These are phyloP conservation scores for Melanocharis versteri DNA, from an alignment of 2,113 vertebrate species.

Conservation along the genomic window DNA sequence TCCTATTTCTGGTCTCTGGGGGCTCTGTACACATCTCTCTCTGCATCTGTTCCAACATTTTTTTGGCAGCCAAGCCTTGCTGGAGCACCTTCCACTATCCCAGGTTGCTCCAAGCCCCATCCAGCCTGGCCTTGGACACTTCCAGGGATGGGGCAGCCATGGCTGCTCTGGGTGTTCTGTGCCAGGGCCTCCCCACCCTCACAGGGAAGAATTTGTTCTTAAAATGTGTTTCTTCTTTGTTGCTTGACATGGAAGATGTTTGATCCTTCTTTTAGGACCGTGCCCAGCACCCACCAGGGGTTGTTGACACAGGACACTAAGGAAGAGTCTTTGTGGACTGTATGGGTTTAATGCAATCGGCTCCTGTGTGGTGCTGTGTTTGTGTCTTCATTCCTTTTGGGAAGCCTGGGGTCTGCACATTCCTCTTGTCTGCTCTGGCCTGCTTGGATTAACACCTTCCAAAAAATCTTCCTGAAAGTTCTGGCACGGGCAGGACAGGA, in stretches of 20 bases:
- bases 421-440: not conserved
- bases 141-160: not conserved
- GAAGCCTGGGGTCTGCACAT: not conserved
- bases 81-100: not conserved
- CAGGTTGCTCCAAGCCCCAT: not conserved
- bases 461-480: not conserved
- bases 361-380: no score
- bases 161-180: not conserved
- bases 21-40: not conserved
- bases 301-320: not conserved
- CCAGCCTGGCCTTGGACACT: not conserved
- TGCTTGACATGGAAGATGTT: not conserved
- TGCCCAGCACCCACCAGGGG: not conserved
- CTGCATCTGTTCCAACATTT: not conserved
- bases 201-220: not conserved
- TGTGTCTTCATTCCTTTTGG: not conserved
- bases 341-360: not conserved
- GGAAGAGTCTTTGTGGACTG: not conserved
- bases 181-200: not conserved
- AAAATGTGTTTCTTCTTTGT: not conserved
- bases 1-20: fast-evolving
- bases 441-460: not conserved
- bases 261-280: not conserved
- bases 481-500: not conserved
- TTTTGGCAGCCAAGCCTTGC: not conserved